Percentiles rank a stretch among this genome's conserved stretches.
phyloP scores from a whole-genome alignment of 2,888 invertebrate genomes.

The Amitus sp. region DNA sequence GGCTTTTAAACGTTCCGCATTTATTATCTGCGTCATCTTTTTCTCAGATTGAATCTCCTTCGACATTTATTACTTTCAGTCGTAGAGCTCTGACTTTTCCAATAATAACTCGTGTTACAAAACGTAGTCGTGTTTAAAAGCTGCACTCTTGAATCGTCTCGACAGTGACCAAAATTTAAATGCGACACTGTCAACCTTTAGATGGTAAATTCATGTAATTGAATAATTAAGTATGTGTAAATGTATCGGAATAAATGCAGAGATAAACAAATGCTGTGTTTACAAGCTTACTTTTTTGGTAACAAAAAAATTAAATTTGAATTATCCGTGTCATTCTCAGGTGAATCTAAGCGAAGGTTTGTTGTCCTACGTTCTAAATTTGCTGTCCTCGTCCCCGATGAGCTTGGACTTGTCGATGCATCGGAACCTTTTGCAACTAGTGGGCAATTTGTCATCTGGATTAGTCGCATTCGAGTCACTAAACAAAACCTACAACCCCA shows the following conservation, averaged over 20 bases:
- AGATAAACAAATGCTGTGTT: too few species aligned
- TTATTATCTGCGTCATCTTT: constrained; percentile 1
- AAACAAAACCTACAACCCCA: constrained; percentile 51
- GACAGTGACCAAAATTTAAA: constrained; percentile 17
- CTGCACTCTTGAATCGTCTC: constrained; percentile 32
- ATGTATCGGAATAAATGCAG: too few species aligned
- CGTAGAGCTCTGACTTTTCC: too few species aligned
- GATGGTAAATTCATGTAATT: too few species aligned
- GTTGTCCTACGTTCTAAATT: constrained; percentile 59
- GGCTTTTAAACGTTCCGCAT: constrained; percentile 26
- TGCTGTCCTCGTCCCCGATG: constrained; percentile 67
- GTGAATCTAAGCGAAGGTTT: constrained; percentile 51
- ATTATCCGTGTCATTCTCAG: too few species aligned
- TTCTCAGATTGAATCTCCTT: too few species aligned
- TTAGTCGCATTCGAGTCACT: constrained; percentile 66
- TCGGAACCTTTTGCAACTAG: constrained; percentile 64
- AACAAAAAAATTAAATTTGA: too few species aligned
- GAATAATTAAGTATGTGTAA: too few species aligned
- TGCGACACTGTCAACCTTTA: too few species aligned
- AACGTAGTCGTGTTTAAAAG: constrained; percentile 34
- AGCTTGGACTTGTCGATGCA: constrained; percentile 67
- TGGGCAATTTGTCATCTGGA: constrained; percentile 65
- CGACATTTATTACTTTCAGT: too few species aligned
- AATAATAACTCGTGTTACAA: constrained; percentile 6
- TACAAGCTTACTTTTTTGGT: too few species aligned